These are phyloP conservation scores for Oscheius onirici DNA, from an alignment of 2,888 invertebrate genomes.

Conservation along the genomic window DNA sequence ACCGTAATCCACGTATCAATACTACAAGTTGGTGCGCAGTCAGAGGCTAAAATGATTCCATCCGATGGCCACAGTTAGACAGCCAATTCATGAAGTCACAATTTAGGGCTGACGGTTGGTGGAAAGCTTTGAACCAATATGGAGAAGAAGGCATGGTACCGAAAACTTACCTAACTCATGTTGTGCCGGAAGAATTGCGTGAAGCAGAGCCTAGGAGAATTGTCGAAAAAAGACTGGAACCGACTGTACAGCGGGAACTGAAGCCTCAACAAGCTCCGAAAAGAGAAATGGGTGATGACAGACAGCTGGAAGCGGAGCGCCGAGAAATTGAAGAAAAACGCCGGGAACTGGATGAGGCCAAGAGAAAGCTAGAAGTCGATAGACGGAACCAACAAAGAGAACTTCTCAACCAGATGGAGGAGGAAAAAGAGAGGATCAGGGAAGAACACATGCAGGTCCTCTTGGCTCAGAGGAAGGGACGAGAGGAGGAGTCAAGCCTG, in stretches of 20 bases:
- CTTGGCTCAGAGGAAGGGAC: not conserved
- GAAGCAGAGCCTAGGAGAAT: not conserved
- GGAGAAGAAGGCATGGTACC: constrained; percentile 52
- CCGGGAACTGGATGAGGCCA: constrained; percentile 18
- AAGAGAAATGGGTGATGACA: constrained; percentile 1
- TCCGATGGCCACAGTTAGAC: no score
- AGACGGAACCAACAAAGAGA: constrained; percentile 10
- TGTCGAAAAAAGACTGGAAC: not conserved
- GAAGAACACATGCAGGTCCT: constrained; percentile 3
- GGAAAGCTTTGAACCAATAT: constrained; percentile 49
- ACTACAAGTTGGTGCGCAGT: no score
- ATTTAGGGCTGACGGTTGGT: constrained; percentile 57
- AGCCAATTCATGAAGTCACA: no score
- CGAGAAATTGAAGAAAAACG: not conserved
- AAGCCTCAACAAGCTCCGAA: not conserved
- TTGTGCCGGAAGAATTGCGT: constrained; percentile 13
- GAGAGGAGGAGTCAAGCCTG: not conserved
- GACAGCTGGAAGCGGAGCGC: constrained; percentile 12
- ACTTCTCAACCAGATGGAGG: not conserved
- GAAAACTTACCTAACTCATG: constrained; percentile 48
- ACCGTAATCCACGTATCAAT: no score
- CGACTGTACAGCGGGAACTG: no score
- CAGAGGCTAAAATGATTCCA: no score
- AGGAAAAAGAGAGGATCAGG: constrained; percentile 5
- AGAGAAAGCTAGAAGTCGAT: constrained; percentile 5